phyloP scores from a whole-genome alignment of 1,140 invertebrate genomes.

The Cherax destructor region DNA sequence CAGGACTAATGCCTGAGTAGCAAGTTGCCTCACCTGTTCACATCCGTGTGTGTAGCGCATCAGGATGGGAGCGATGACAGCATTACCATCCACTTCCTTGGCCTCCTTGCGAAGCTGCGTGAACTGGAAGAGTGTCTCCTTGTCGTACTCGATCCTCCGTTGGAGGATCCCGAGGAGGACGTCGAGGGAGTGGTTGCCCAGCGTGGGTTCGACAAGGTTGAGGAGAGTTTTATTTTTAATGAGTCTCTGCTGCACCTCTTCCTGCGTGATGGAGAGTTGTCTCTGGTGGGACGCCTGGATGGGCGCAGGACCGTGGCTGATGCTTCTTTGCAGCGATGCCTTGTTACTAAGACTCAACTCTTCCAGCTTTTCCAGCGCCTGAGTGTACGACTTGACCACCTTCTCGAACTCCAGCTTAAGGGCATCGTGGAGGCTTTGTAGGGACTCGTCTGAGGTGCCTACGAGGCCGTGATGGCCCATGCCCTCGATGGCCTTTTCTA shows the following conservation, averaged over 20 bases:
- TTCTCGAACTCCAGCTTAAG: slow-evolving; percentile 88
- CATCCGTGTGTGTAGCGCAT: slow-evolving; percentile 91
- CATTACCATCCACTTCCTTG: slow-evolving; percentile 77
- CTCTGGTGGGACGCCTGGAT: slow-evolving; percentile 92
- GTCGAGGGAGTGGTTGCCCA: slow-evolving; percentile 79
- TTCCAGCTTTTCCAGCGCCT: slow-evolving; percentile 90
- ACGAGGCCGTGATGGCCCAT: slow-evolving; percentile 92
- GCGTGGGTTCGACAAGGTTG: slow-evolving; percentile 86
- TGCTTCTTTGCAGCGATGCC: slow-evolving; percentile 70
- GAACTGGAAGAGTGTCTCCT: slow-evolving; percentile 83
- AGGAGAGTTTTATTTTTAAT: slow-evolving; percentile 94
- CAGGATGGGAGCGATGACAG: slow-evolving; percentile 84
- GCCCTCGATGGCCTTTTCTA: slow-evolving; percentile 89
- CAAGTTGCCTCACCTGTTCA: slow-evolving; percentile 77
- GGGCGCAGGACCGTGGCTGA: slow-evolving; percentile 84
- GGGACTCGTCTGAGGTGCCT: slow-evolving; percentile 79
- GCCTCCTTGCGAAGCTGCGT: slow-evolving; percentile 84
- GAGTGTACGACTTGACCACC: slow-evolving; percentile 90
- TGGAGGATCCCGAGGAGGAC: slow-evolving; percentile 81
- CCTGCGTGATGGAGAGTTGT: slow-evolving; percentile 86
- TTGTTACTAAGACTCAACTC: slow-evolving; percentile 81
- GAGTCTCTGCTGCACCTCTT: slow-evolving; percentile 87
- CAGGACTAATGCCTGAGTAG: not conserved
- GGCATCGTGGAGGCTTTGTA: slow-evolving; percentile 81
- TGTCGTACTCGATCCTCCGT: slow-evolving; percentile 83